Evolutionary conservation across 2,113 vertebrate species (phyloP).

Genomic region (Mohoua ochrocephala): DNA sequence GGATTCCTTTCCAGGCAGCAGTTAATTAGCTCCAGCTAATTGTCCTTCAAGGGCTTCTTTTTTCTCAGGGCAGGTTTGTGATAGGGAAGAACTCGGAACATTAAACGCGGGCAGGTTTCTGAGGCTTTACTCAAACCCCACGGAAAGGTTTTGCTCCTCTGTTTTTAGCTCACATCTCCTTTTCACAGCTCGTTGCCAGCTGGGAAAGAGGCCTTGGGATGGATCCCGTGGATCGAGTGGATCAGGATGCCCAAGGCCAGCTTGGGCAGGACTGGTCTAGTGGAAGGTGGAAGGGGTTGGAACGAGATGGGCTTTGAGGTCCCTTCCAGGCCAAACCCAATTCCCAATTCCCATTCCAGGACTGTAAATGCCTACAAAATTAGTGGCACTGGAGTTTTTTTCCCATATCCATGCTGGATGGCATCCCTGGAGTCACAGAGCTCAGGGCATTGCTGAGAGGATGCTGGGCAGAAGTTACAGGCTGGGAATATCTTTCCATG

Average conservation of each 20-base stretch:
- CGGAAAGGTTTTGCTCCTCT: background rate
- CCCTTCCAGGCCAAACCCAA: background rate
- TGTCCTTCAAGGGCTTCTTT: conserved; percentile 12
- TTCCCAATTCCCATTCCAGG: too few species aligned
- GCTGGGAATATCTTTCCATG: background rate
- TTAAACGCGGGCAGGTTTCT: background rate
- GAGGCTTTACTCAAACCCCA: background rate
- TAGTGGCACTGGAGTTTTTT: background rate
- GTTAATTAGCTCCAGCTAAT: conserved; percentile 45
- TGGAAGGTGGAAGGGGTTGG: background rate
- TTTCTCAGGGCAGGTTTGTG: background rate
- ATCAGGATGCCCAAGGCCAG: background rate
- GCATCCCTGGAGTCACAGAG: background rate
- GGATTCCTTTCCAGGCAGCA: conserved; percentile 3
- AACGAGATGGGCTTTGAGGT: background rate
- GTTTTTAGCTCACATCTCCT: background rate
- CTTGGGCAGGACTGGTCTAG: background rate
- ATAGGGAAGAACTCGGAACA: background rate
- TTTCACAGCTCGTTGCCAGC: background rate
- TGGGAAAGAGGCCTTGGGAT: background rate
- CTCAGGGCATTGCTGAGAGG: background rate
- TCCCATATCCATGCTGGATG: background rate
- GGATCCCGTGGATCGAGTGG: accelerated
- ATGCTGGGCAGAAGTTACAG: background rate
- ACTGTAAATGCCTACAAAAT: background rate